Evolutionary conservation across 1,140 invertebrate genomes (phyloP), one percentile per base, ranked within the genome.

Genomic region (Heliconius himera): DNA sequence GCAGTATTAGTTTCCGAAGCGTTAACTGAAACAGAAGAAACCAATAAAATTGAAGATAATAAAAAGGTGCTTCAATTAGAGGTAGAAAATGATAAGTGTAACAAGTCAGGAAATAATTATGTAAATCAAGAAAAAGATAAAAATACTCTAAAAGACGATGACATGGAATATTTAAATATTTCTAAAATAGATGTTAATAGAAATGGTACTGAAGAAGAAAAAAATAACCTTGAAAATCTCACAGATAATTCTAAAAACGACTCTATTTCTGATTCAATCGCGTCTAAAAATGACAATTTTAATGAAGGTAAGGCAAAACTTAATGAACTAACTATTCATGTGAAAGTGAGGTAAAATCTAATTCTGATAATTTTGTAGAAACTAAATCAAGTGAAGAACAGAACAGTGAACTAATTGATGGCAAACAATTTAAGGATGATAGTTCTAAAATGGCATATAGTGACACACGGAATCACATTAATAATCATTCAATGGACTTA

Each of bases 401-500:
- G 22, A 72, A 72, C 70, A 72, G 18, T 72, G 70, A 22, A 38
- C 6, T 6, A 72, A 72, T 0, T 38, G 20, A 36, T 41, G 18
- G 13, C 18, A 18, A 38, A 36, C n/a, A 20, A 8, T 20, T 11
- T 72, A 41, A 38, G 11, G 20, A 38, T 41, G 29, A 72, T n/a
- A 72, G 6, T 38, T 22, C 36, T 72, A 22, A 41, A 22, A 20
- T 20, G 16, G 56, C 18, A 29, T 73, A 77, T 29, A 78, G 38
- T 81, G 81, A 81, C 73, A 56, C 22, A 51, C 74, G 76, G 66
- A 83, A 76, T 13, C 33, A 66, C 20, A 29, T 78, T 70, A 73
- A 82, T 73, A 73, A 77, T 77, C 87, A 73, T 81, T 82, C 82
- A 33, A 94, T 94, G 92, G 92, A 94, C 80, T 86, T 93, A 46